Percentiles rank a stretch among this genome's conserved stretches.
phyloP scores from a whole-genome alignment of 2,888 invertebrate species.

The Athalia cordata region DNA sequence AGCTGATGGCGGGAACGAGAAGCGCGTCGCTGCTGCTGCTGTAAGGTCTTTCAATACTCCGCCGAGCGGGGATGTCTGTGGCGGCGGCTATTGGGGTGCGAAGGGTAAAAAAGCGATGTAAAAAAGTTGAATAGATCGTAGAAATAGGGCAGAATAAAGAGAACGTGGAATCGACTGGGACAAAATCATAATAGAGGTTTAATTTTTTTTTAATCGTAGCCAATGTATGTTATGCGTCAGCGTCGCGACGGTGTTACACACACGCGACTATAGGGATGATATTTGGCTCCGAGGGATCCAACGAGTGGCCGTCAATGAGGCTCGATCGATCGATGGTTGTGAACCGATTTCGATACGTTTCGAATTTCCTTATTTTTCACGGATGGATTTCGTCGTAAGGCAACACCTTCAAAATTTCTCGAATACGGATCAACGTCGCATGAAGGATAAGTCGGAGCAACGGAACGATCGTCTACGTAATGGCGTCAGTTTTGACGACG shows the following conservation, averaged over 20 bases:
- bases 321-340: neutral
- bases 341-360: constrained; percentile 34
- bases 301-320: neutral
- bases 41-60: constrained; percentile 60
- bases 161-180: constrained; percentile 26
- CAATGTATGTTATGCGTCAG: neutral
- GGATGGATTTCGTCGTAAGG: constrained; percentile 34
- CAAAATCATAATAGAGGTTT: neutral
- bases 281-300: constrained; percentile 9
- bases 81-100: neutral
- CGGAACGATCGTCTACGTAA: no score
- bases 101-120: neutral
- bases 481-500: neutral
- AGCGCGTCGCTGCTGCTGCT: constrained; percentile 53
- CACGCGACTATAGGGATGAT: neutral
- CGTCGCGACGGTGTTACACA: neutral
- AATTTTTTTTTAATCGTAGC: neutral
- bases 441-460: no score
- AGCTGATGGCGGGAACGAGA: neutral
- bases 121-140: constrained; percentile 1
- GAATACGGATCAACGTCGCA: constrained; percentile 1
- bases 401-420: constrained; percentile 17
- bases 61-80: neutral
- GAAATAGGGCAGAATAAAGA: neutral
- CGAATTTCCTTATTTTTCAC: constrained; percentile 42